Evolutionary conservation across 2,113 vertebrate species (phyloP), one percentile per base, ranked within the genome.

Genomic region (Typhlomys cinereus): DNA sequence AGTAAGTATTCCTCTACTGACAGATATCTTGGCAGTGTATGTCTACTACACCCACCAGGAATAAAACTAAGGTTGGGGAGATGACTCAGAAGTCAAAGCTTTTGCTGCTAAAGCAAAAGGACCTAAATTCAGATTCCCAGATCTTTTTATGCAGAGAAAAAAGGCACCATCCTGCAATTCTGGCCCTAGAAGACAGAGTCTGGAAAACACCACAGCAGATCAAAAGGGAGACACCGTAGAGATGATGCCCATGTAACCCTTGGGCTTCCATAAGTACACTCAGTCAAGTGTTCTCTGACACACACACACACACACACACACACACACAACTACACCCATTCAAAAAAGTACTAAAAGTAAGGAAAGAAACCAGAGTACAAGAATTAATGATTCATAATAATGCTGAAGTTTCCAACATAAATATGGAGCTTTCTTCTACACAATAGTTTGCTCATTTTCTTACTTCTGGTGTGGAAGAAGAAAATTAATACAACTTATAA

Each of bases 401-500:
- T 87, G 3, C 3, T 48, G 11, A 50, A 7, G 94, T 95, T 44
- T 36, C 92, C 94, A 59, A 75, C 9, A 61, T 76, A 95, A 92
- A 54, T 92, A 81, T 44, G 13, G 27, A 92, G 5, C 7, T 92
- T 96, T 96, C 78, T 96, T 96, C 78, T 3, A 0, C 5, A 66
- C 0, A 91, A 44, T 27, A 80, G 89, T 15, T 93, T 95, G 85
- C 57, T 95, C 7, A 96, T 96, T 96, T 95, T 31, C 7, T 44
- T 93, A 13, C 27, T 92, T 97, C 74, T 85, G 0, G 94, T 96
- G 96, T 86, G 82, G 95, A 93, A 92, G 44, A 62, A 91, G 83
- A 97, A 97, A 97, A 96, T 96, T 96, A 96, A 95, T 97, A 57
- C 29, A 96, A 70, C 25, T 7, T 15, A 70, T 80, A 96, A 96